phyloP scores from a whole-genome alignment of 2,797 vertebrate species.

The Harpagifer antarcticus region DNA sequence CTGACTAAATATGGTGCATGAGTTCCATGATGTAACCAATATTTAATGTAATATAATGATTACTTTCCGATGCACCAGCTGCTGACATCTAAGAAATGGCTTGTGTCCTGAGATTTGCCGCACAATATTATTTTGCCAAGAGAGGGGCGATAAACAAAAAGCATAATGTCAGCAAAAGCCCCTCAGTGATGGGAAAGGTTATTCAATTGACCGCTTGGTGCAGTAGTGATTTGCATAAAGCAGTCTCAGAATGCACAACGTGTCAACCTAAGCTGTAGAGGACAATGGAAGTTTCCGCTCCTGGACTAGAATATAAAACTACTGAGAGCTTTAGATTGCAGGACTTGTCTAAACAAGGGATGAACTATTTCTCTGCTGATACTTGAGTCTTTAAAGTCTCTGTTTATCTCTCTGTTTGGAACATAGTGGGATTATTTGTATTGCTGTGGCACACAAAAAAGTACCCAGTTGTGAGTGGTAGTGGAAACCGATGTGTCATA shows the following conservation, averaged over 20 bases:
- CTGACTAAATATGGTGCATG: not conserved
- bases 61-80: not conserved
- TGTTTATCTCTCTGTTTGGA: not conserved
- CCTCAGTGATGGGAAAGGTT: conserved; percentile 7
- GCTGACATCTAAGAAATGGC: conserved; percentile 1
- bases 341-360: not conserved
- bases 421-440: not conserved
- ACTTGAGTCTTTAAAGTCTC: not conserved
- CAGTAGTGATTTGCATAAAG: conserved; percentile 24
- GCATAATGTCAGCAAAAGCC: conserved; percentile 8
- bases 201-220: conserved; percentile 9
- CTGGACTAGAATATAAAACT: conserved; percentile 1
- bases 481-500: not conserved
- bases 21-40: conserved; percentile 6
- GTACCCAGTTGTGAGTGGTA: not conserved
- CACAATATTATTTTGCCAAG: conserved; percentile 11
- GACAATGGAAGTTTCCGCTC: not conserved
- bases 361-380: not conserved
- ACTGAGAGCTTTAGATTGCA: not conserved
- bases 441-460: not conserved
- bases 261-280: conserved; percentile 20
- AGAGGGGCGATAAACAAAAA: conserved; percentile 5
- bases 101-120: not conserved
- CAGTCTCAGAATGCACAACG: conserved; percentile 14
- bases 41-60: not conserved